Percentiles rank a stretch among this genome's conserved stretches.
Evolutionary conservation across 1,140 invertebrate species (phyloP).

Genomic region (Bombus fervidus): DNA sequence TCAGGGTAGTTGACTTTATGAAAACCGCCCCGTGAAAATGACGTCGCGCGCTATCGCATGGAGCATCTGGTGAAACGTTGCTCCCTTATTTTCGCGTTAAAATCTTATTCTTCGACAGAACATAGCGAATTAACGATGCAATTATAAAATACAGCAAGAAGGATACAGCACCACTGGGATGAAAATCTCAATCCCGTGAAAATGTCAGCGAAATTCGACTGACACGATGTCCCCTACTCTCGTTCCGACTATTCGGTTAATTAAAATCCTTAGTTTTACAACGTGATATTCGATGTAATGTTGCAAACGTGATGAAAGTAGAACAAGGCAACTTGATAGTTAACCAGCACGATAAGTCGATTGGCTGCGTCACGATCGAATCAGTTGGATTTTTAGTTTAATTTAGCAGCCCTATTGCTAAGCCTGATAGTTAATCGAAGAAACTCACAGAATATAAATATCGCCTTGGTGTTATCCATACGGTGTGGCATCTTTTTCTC

Average conservation of each 20-base stretch:
- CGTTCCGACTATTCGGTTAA: not conserved
- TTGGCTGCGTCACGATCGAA: not conserved
- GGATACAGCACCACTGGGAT: not conserved
- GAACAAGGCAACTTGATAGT: not conserved
- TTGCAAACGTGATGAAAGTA: not conserved
- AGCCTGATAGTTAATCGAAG: no score
- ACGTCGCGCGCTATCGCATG: not conserved
- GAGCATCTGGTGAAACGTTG: not conserved
- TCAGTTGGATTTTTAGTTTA: not conserved
- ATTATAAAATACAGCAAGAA: no score
- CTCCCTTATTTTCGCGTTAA: not conserved
- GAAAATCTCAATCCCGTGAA: not conserved
- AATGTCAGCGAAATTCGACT: not conserved
- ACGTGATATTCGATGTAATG: not conserved
- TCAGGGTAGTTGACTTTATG: not conserved
- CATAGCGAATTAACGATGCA: no score
- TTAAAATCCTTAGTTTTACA: not conserved
- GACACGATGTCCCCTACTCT: not conserved
- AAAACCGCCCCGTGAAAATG: not conserved
- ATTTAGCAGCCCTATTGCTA: no score
- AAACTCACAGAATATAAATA: slow-evolving; percentile 65
- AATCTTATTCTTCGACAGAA: not conserved
- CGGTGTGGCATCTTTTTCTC: slow-evolving; percentile 50
- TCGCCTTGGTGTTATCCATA: slow-evolving; percentile 37
- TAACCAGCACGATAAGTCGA: not conserved